Evolutionary conservation across 2,797 vertebrate genomes (phyloP).

Genomic region (Sebastes hopkinsi): DNA sequence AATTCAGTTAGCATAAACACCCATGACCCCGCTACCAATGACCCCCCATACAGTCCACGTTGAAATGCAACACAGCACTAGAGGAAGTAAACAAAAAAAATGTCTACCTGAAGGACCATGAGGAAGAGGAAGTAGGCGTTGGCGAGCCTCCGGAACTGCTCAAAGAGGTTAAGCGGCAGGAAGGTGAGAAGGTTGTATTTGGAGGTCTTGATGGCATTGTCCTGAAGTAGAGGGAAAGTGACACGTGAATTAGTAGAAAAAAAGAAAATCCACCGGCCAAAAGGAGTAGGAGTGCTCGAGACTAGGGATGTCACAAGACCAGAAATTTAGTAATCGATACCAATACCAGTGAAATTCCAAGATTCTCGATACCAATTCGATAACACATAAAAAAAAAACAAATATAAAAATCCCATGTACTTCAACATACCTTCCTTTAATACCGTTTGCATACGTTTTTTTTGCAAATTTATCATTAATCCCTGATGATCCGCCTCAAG

Average conservation of each 20-base stretch:
- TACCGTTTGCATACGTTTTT: no score
- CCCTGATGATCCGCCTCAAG: background rate
- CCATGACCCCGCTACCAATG: background rate
- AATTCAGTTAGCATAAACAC: background rate
- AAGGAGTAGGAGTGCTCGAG: no score
- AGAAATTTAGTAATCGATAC: no score
- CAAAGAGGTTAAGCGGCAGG: constrained; percentile 93
- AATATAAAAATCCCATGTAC: no score
- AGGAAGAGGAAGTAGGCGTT: constrained; percentile 89
- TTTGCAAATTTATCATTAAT: no score
- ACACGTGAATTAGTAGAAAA: background rate
- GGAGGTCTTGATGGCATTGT: constrained; percentile 93
- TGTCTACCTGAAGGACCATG: constrained; percentile 85
- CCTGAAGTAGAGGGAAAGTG: constrained; percentile 70
- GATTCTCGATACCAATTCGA: no score
- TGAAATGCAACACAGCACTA: no score
- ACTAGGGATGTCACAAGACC: no score
- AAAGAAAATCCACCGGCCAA: no score
- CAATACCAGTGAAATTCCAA: no score
- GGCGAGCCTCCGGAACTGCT: constrained; percentile 93
- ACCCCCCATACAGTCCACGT: background rate
- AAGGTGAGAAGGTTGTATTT: constrained; percentile 93
- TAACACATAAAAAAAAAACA: no score
- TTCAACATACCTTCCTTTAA: no score
- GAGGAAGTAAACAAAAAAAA: background rate